phyloP scores from a whole-genome alignment of 1,140 invertebrate genomes.

The Bactericera cockerelli region DNA sequence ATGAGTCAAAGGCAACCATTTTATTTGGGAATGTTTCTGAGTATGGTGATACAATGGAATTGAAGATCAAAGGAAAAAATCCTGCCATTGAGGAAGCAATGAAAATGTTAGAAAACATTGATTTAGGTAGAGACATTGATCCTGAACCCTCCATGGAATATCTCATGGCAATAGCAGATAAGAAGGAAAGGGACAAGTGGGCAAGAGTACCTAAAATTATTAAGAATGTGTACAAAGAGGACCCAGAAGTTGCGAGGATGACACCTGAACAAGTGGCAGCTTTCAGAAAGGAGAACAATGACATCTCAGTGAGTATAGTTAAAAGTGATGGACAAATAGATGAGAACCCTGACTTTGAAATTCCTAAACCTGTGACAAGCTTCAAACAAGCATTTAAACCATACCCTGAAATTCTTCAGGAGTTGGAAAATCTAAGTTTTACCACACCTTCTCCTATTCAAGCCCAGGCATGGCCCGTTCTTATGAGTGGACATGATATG shows the following conservation, averaged over 20 bases:
- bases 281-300: conserved; percentile 47
- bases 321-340: conserved; percentile 28
- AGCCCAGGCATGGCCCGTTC: conserved; percentile 74
- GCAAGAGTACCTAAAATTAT: conserved; percentile 44
- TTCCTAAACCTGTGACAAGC: conserved; percentile 68
- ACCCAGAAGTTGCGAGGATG: conserved; percentile 49
- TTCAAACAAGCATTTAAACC: conserved; percentile 70
- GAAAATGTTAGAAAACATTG: conserved; percentile 11
- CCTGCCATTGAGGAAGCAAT: conserved; percentile 8
- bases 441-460: conserved; percentile 77
- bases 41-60: conserved; percentile 12
- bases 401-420: conserved; percentile 66
- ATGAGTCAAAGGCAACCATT: conserved; percentile 29
- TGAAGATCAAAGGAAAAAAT: conserved; percentile 7
- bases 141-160: not conserved
- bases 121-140: conserved; percentile 14
- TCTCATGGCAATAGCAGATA: not conserved
- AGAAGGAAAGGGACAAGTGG: conserved; percentile 36
- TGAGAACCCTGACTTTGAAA: conserved; percentile 26
- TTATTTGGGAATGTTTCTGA: conserved; percentile 24
- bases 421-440: conserved; percentile 72
- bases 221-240: conserved; percentile 76
- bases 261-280: conserved; percentile 38
- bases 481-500: conserved; percentile 68
- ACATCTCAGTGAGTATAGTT: conserved; percentile 44